A percentile compares a stretch with the other conserved stretches of the same genome.
These are phyloP conservation scores for Cynocephalus volans DNA, from an alignment of 2,113 vertebrate genomes.

Conservation along the genomic window DNA sequence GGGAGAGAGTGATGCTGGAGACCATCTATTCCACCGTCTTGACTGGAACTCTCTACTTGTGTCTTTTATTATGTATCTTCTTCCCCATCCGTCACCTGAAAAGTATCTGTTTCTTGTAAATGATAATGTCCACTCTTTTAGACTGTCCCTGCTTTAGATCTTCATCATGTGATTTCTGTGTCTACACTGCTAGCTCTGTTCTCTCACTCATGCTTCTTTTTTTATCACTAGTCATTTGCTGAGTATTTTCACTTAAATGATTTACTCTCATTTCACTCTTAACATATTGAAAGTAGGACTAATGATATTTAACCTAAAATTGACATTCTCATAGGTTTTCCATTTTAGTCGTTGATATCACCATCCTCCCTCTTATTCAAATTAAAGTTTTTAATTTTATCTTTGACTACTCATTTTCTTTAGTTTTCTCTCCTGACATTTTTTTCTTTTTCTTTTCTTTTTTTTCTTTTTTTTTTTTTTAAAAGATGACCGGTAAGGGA, in stretches of 20 bases:
- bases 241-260: slow-evolving; percentile 48
- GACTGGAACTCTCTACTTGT: neutral
- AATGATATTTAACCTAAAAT: slow-evolving; percentile 46
- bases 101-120: neutral
- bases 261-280: neutral
- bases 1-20: too few relatives aligned
- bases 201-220: neutral
- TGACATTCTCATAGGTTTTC: neutral
- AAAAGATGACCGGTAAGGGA: too few relatives aligned
- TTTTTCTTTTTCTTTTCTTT: too few relatives aligned
- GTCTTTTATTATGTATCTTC: neutral
- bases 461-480: too few relatives aligned
- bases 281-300: slow-evolving; percentile 19
- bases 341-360: slow-evolving; percentile 9
- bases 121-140: neutral
- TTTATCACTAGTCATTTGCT: neutral
- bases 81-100: neutral
- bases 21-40: too few relatives aligned
- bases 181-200: neutral
- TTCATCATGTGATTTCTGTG: slow-evolving; percentile 6
- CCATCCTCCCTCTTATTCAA: neutral
- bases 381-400: slow-evolving; percentile 27
- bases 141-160: neutral
- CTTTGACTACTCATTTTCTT: neutral
- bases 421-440: neutral